These are phyloP conservation scores for Drosophila mauritiana DNA, from an alignment of 1,140 invertebrate genomes.

Conservation along the genomic window DNA sequence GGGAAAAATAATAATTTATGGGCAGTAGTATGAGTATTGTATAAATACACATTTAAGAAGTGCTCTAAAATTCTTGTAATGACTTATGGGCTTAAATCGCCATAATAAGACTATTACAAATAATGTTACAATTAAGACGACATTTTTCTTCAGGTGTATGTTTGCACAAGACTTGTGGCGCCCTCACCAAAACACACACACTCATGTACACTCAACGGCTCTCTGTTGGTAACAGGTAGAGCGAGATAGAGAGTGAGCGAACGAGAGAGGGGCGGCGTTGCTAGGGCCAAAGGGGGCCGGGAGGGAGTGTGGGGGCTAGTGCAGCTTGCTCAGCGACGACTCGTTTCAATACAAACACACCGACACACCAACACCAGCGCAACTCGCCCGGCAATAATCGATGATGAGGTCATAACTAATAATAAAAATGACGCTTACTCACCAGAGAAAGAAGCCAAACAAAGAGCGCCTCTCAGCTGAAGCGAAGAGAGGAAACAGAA, in stretches of 20 bases:
- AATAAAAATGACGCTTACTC: slow-evolving; percentile 81
- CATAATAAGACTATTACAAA: background rate
- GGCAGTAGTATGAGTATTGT: too few relatives aligned
- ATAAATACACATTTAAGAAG: too few relatives aligned
- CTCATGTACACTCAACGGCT: slow-evolving; percentile 3
- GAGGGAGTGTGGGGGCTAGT: slow-evolving; percentile 14
- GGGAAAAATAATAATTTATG: too few relatives aligned
- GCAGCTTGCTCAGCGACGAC: slow-evolving; percentile 59
- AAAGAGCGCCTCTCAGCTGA: slow-evolving; percentile 43
- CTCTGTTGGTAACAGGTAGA: slow-evolving; percentile 45
- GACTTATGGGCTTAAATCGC: too few relatives aligned
- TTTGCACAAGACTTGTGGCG: slow-evolving; percentile 75
- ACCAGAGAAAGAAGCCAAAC: slow-evolving; percentile 42
- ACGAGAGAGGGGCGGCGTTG: slow-evolving; percentile 5
- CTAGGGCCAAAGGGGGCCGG: background rate
- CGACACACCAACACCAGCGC: slow-evolving; percentile 28
- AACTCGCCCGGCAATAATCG: slow-evolving; percentile 76
- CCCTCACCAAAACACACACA: slow-evolving; percentile 22
- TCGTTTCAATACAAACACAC: slow-evolving; percentile 74
- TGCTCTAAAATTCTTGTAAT: too few relatives aligned
- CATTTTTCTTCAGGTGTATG: slow-evolving; percentile 36
- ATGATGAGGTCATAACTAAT: slow-evolving; percentile 85
- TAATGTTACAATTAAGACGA: background rate
- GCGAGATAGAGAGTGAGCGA: slow-evolving; percentile 16
- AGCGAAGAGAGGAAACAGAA: slow-evolving; percentile 7